A percentile compares a stretch with the other conserved stretches of the same genome.
These are phyloP conservation scores for Abrostola triplasia DNA, from an alignment of 2,888 invertebrate species.

Conservation along the genomic window DNA sequence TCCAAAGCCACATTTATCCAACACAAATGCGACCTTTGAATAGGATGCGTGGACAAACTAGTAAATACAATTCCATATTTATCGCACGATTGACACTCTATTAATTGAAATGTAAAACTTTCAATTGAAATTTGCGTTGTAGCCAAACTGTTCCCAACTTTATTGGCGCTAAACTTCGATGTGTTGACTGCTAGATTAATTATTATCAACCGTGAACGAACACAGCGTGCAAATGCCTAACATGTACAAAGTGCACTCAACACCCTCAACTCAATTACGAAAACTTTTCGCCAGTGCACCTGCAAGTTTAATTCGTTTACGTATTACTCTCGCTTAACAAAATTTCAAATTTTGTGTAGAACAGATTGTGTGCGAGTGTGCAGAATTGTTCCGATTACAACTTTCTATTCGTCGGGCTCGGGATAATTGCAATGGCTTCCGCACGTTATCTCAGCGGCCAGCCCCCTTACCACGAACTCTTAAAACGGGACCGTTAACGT, in stretches of 20 bases:
- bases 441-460: not conserved
- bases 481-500: no score
- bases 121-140: no score
- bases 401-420: not conserved
- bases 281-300: slow-evolving; percentile 11
- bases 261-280: slow-evolving; percentile 1
- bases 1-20: no score
- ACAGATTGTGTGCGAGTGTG: not conserved
- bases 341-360: not conserved
- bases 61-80: no score
- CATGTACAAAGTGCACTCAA: slow-evolving; percentile 1
- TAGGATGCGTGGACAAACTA: no score
- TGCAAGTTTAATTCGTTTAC: slow-evolving; percentile 6
- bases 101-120: no score
- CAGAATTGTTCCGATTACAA: not conserved
- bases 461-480: no score
- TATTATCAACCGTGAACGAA: not conserved
- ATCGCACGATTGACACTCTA: no score
- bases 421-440: not conserved
- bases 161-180: no score
- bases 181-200: not conserved
- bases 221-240: not conserved
- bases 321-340: slow-evolving; percentile 1
- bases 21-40: no score
- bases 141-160: no score